A percentile compares a stretch with the other conserved stretches of the same genome.
These are phyloP conservation scores for Oreochromis niloticus DNA, from an alignment of 2,113 vertebrate species.

Conservation along the genomic window DNA sequence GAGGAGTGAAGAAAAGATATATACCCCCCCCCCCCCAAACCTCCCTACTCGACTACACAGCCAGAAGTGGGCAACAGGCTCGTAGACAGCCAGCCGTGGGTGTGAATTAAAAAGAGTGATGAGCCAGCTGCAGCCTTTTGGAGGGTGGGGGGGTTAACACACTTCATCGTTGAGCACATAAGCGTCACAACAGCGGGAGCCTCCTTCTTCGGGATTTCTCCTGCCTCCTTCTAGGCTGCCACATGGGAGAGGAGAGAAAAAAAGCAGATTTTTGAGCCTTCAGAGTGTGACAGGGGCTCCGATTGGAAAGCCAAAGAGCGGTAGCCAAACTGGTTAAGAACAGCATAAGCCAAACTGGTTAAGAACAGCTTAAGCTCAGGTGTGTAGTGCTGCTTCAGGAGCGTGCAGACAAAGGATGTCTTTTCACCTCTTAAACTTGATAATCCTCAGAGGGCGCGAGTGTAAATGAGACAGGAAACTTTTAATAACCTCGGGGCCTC, in stretches of 20 bases:
- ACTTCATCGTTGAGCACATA: conserved; percentile 10
- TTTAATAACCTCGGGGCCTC: conserved; percentile 12
- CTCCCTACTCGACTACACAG: background rate
- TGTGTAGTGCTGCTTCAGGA: background rate
- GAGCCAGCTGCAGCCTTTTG: conserved; percentile 9
- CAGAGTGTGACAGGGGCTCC: background rate
- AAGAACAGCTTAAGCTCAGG: background rate
- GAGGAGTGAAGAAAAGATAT: background rate
- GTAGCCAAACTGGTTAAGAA: background rate
- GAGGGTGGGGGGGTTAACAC: background rate
- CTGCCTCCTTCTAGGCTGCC: background rate
- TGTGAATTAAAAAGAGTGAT: conserved; percentile 67
- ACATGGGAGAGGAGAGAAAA: background rate
- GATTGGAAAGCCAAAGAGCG: background rate
- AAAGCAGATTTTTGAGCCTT: background rate
- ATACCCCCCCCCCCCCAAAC: background rate
- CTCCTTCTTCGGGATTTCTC: background rate
- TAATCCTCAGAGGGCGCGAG: background rate
- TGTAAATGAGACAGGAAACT: conserved; percentile 11
- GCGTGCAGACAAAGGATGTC: background rate
- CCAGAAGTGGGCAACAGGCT: background rate
- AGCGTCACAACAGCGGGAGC: conserved; percentile 3
- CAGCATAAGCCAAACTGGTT: background rate
- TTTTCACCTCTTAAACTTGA: background rate
- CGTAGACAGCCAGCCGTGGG: conserved; percentile 44